Conservation (phyloP, 2,797 vertebrate species). For the Heteromormyrus szaboi region DNA sequence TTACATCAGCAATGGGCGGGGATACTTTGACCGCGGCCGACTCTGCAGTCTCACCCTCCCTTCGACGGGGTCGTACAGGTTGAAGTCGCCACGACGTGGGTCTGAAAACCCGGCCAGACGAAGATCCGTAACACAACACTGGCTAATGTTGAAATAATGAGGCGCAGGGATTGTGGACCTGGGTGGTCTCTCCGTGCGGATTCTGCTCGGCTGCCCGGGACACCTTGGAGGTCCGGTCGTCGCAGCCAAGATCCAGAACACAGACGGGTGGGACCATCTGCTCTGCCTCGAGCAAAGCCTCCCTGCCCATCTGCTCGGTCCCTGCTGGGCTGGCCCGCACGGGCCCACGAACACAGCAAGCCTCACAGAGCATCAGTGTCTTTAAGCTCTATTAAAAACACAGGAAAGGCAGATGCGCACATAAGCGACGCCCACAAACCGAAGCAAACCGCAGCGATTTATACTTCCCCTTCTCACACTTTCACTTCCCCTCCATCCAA, state of each 20-base stretch:
- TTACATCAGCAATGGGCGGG: background rate
- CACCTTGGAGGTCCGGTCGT: background rate
- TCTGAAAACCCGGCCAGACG: background rate
- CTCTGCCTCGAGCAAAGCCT: conserved; percentile 1
- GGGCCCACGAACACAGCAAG: background rate
- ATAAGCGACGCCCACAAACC: background rate
- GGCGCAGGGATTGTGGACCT: background rate
- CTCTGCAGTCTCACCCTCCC: background rate
- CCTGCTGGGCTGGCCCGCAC: background rate
- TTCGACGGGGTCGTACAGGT: background rate
- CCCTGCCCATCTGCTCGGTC: background rate
- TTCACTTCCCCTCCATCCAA: background rate
- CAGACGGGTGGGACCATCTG: conserved; percentile 11
- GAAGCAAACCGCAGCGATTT: background rate
- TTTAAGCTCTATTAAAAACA: background rate
- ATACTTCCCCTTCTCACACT: background rate
- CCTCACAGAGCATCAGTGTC: background rate
- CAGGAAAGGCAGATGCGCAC: background rate
- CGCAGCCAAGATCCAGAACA: conserved; percentile 4
- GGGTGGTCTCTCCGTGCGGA: background rate
- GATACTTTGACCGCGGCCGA: background rate
- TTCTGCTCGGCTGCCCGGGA: background rate
- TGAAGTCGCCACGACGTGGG: background rate
- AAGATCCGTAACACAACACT: background rate
- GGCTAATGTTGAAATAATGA: conserved; percentile 4